These are phyloP conservation scores for Pituophis catenifer DNA, from an alignment of 2,113 vertebrate genomes.

Conservation along the genomic window DNA sequence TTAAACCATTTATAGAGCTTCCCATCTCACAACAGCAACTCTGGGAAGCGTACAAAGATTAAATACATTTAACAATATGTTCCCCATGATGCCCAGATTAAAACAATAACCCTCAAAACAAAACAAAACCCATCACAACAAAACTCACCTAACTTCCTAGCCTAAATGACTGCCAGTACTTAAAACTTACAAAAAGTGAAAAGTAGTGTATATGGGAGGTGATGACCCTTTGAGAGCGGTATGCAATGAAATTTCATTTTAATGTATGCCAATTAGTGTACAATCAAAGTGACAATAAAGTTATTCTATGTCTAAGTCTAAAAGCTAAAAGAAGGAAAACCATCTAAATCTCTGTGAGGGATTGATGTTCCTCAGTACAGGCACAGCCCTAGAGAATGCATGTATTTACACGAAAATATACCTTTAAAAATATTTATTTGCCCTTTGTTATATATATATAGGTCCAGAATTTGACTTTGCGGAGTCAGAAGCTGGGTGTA, in stretches of 20 bases:
- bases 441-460: constrained; percentile 34
- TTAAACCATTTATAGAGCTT: neutral
- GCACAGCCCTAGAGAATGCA: neutral
- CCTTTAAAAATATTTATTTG: constrained; percentile 35
- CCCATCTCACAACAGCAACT: neutral
- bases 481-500: constrained; percentile 80
- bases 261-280: too few species aligned
- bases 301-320: too few species aligned
- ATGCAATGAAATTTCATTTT: too few species aligned
- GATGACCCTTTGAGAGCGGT: too few species aligned
- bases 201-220: neutral
- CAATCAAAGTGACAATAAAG: too few species aligned
- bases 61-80: neutral
- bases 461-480: constrained; percentile 87
- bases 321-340: neutral
- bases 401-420: neutral
- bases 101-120: neutral
- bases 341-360: neutral
- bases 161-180: neutral
- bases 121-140: neutral
- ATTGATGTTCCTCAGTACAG: neutral
- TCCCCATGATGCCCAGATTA: neutral
- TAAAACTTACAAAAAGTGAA: neutral
- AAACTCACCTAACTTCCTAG: neutral
- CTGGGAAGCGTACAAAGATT: neutral